Evolutionary conservation across 2,797 vertebrate genomes (phyloP).

Genomic region (Tapirus indicus): DNA sequence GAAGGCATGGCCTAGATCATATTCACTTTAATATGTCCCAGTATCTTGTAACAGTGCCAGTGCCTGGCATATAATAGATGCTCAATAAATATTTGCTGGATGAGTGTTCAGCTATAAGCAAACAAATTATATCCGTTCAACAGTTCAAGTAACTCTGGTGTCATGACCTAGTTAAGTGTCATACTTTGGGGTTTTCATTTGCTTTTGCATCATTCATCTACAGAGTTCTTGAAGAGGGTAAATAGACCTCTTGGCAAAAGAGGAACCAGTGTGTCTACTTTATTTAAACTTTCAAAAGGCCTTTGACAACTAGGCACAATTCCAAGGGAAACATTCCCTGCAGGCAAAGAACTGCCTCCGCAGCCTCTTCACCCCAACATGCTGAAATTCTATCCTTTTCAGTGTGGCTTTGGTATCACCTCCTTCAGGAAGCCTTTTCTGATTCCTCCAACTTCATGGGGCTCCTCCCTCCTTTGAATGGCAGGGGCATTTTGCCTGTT

Average conservation of each 20-base stretch:
- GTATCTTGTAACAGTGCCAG: constrained; percentile 4
- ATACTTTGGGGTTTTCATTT: constrained; percentile 17
- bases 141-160: constrained; percentile 49
- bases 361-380: background rate
- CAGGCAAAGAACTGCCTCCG: constrained; percentile 12
- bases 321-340: constrained; percentile 65
- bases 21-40: constrained; percentile 34
- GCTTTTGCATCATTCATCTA: constrained; percentile 21
- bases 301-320: constrained; percentile 58
- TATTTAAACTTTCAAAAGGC: constrained; percentile 62
- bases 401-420: background rate
- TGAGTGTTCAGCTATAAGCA: constrained; percentile 14
- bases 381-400: background rate
- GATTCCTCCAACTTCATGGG: background rate
- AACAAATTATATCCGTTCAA: constrained; percentile 54
- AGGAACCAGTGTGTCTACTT: constrained; percentile 51
- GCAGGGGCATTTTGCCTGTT: constrained; percentile 3
- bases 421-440: constrained; percentile 40
- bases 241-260: constrained; percentile 22
- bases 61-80: constrained; percentile 22
- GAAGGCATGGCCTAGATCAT: background rate
- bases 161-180: constrained; percentile 46
- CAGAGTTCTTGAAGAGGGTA: constrained; percentile 53
- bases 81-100: constrained; percentile 52
- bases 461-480: background rate